These are phyloP conservation scores for Siniperca scherzeri DNA, from an alignment of 2,797 vertebrate species.

Conservation along the genomic window DNA sequence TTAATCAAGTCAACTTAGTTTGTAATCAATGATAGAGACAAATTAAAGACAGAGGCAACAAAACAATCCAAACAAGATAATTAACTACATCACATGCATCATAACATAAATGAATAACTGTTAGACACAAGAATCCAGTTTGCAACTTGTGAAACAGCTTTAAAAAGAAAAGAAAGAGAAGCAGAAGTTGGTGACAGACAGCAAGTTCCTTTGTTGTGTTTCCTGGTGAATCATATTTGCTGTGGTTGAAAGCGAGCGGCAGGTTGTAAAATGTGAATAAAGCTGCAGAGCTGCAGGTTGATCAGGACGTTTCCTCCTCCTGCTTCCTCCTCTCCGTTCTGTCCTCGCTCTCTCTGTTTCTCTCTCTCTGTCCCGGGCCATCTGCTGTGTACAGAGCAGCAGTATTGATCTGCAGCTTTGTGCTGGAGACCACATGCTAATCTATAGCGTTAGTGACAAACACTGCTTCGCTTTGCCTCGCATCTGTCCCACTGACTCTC, in stretches of 20 bases:
- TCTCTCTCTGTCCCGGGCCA: conserved; percentile 81
- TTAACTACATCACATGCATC: not conserved
- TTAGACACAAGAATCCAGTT: not conserved
- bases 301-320: conserved; percentile 45
- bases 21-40: not conserved
- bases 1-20: not conserved
- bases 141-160: not conserved
- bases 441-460: conserved; percentile 88
- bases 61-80: not conserved
- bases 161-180: not conserved
- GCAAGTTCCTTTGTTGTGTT: conserved; percentile 15
- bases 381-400: conserved; percentile 87
- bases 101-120: not conserved
- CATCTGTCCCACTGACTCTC: conserved; percentile 84
- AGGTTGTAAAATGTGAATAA: conserved; percentile 42
- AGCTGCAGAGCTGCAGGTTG: conserved; percentile 45
- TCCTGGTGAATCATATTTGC: not conserved
- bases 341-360: conserved; percentile 27
- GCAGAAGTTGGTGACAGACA: not conserved
- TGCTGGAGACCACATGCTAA: conserved; percentile 91
- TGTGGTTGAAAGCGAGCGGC: not conserved
- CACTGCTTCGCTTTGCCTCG: conserved; percentile 78
- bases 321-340: conserved; percentile 17
- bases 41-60: not conserved
- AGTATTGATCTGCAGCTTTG: conserved; percentile 91